Evolutionary conservation across 2,113 vertebrate genomes (phyloP).

Genomic region (Calyptomena viridis): DNA sequence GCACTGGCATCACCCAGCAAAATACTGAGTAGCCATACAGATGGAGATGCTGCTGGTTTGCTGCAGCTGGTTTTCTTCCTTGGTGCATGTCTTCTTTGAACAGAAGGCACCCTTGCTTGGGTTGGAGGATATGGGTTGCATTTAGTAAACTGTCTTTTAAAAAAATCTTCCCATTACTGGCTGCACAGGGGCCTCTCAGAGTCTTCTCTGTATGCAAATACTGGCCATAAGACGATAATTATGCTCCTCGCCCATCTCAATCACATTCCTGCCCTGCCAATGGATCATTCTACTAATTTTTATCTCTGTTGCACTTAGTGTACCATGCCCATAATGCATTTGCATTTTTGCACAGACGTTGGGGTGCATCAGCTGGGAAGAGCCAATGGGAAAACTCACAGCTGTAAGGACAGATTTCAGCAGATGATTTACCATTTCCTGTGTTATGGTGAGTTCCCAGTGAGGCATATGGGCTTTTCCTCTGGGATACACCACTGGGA

Average conservation of each 20-base stretch:
- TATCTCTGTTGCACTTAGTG: background rate
- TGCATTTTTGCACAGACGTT: background rate
- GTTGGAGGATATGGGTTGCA: background rate
- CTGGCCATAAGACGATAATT: background rate
- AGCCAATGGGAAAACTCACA: background rate
- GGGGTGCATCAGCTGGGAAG: background rate
- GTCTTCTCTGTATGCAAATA: background rate
- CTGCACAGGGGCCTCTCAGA: background rate
- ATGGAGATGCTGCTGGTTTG: background rate
- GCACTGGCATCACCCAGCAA: background rate
- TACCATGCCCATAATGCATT: rapidly evolving
- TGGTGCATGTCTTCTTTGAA: background rate
- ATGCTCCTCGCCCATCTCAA: background rate
- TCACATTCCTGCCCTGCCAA: background rate
- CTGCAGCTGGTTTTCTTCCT: background rate
- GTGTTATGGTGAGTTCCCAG: rapidly evolving
- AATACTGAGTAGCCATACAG: rapidly evolving
- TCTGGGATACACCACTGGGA: background rate
- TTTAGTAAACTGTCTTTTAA: background rate
- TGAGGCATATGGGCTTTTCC: background rate
- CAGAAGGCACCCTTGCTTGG: background rate
- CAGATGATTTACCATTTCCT: background rate
- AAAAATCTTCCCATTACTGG: background rate
- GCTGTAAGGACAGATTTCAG: background rate
- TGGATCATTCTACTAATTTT: background rate